Evolutionary conservation across 2,888 invertebrate genomes (phyloP).

Genomic region (Philopedon plagiatum): DNA sequence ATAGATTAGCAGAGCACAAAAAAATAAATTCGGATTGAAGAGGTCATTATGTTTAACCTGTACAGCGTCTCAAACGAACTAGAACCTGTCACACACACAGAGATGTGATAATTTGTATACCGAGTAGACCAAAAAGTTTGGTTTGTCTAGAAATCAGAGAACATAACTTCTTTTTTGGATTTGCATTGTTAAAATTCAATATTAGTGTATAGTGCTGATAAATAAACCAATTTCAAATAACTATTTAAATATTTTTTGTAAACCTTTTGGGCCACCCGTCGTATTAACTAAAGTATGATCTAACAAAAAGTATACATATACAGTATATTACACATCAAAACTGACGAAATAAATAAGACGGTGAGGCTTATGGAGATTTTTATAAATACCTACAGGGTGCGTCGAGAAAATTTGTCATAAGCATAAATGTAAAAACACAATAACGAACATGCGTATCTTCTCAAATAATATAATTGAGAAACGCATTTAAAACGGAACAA

Average conservation of each 20-base stretch:
- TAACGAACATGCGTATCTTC: too few relatives aligned
- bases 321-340: conserved; percentile 24
- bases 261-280: background rate
- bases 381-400: too few relatives aligned
- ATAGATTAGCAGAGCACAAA: background rate
- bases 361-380: background rate
- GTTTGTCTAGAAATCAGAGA: too few relatives aligned
- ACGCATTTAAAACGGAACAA: too few relatives aligned
- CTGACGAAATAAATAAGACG: background rate
- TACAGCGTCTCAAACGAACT: background rate
- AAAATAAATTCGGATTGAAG: background rate
- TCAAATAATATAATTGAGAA: too few relatives aligned
- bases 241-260: too few relatives aligned
- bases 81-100: background rate
- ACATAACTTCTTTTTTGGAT: too few relatives aligned
- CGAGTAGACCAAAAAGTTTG: background rate
- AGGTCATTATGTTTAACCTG: background rate
- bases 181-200: too few relatives aligned
- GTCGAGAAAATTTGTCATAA: too few relatives aligned
- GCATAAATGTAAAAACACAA: too few relatives aligned
- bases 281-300: background rate
- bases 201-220: too few relatives aligned
- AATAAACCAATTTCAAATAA: too few relatives aligned
- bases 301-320: conserved; percentile 43
- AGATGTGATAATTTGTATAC: background rate